phyloP scores from a whole-genome alignment of 1,140 invertebrate genomes.

The Trichonephila inaurata region DNA sequence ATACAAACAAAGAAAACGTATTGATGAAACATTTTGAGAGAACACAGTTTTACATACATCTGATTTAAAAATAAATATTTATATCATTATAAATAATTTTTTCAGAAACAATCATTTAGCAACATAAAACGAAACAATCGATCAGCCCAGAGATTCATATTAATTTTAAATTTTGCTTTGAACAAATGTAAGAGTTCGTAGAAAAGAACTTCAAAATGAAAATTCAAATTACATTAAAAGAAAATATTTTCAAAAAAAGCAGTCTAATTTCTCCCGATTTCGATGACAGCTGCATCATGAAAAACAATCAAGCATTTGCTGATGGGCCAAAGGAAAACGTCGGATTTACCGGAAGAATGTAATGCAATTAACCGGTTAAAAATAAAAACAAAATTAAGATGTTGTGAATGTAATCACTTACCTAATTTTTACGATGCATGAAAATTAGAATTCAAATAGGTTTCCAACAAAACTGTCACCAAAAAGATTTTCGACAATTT shows the following conservation, averaged over 20 bases:
- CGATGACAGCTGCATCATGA: conserved; percentile 16
- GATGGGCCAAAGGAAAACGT: background rate
- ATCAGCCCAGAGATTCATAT: no score
- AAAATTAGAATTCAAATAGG: background rate
- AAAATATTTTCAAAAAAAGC: background rate
- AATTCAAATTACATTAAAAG: background rate
- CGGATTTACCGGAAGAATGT: conserved; percentile 17
- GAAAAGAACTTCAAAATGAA: background rate
- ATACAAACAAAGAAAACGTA: no score
- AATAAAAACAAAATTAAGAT: background rate
- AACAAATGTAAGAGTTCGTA: no score
- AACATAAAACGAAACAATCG: no score
- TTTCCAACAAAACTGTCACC: background rate
- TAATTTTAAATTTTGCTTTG: no score
- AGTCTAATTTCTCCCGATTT: background rate
- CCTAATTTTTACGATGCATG: background rate
- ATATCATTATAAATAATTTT: no score
- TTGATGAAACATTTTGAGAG: no score
- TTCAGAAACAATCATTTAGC: no score
- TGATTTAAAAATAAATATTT: no score
- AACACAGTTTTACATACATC: no score
- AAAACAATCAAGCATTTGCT: background rate
- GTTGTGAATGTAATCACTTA: background rate
- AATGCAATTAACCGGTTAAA: background rate
- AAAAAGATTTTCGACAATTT: background rate